Evolutionary conservation across 2,113 vertebrate species (phyloP).

Genomic region (Corythornis madagascariensis): DNA sequence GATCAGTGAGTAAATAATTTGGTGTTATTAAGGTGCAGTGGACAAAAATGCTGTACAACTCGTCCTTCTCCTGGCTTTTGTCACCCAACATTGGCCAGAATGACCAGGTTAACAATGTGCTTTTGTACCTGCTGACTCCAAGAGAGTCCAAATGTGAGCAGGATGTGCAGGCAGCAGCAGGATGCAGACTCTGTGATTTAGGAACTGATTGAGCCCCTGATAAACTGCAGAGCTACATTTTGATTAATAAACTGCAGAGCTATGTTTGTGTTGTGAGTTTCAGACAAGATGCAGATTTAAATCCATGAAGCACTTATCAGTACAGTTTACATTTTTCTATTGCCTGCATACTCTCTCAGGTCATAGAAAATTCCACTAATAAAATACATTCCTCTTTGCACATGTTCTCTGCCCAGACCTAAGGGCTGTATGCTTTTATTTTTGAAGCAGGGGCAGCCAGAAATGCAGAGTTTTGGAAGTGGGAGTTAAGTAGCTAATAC

Average conservation of each 20-base stretch:
- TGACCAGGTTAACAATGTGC: neutral
- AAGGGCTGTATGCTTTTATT: neutral
- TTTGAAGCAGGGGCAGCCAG: neutral
- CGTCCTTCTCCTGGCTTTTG: neutral
- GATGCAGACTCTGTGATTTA: neutral
- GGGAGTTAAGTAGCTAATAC: neutral
- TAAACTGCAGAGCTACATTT: neutral
- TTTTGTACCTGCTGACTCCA: neutral
- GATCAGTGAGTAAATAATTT: slow-evolving; percentile 81
- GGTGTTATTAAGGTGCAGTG: neutral
- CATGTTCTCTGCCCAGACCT: neutral
- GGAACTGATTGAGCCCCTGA: neutral
- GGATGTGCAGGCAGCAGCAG: neutral
- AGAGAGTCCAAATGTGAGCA: neutral
- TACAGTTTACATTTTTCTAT: neutral
- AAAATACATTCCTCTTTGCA: neutral
- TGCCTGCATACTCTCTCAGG: neutral
- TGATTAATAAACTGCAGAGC: slow-evolving; percentile 2
- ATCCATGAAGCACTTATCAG: neutral
- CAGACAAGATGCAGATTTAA: neutral
- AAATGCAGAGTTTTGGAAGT: neutral
- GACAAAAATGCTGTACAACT: neutral
- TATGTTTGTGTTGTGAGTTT: neutral
- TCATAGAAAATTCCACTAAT: neutral
- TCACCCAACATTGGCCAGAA: neutral